A percentile compares a stretch with the other conserved stretches of the same genome.
Evolutionary conservation across 2,888 invertebrate genomes (phyloP).

Genomic region (Automeris io): DNA sequence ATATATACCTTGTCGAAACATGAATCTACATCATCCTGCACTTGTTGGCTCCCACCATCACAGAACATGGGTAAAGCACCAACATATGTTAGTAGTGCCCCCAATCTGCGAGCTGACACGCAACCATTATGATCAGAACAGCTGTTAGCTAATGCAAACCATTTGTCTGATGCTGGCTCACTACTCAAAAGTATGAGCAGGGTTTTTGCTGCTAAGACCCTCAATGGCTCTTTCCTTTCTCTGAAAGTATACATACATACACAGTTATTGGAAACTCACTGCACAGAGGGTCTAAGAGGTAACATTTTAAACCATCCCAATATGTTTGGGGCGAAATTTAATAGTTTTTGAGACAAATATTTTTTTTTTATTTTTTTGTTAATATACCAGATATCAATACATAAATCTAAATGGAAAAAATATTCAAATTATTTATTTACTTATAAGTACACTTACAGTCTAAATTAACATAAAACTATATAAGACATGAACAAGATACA

Average conservation of each 20-base stretch:
- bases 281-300: no score
- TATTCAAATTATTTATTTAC: background rate
- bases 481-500: no score
- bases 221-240: constrained; percentile 77
- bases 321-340: no score
- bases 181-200: constrained; percentile 81
- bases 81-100: constrained; percentile 79
- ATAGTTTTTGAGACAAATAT: no score
- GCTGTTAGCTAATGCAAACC: constrained; percentile 82
- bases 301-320: no score
- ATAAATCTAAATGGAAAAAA: background rate
- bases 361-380: no score
- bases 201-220: constrained; percentile 82
- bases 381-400: no score
- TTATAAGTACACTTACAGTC: no score
- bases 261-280: no score
- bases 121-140: constrained; percentile 87
- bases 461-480: no score
- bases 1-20: constrained; percentile 82
- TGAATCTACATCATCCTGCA: constrained; percentile 81
- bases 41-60: constrained; percentile 77
- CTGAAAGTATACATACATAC: constrained; percentile 41
- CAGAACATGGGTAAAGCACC: constrained; percentile 78
- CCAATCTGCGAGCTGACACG: constrained; percentile 79
- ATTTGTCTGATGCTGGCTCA: constrained; percentile 79